phyloP scores from a whole-genome alignment of 2,113 vertebrate genomes.

The Synchiropus splendidus region DNA sequence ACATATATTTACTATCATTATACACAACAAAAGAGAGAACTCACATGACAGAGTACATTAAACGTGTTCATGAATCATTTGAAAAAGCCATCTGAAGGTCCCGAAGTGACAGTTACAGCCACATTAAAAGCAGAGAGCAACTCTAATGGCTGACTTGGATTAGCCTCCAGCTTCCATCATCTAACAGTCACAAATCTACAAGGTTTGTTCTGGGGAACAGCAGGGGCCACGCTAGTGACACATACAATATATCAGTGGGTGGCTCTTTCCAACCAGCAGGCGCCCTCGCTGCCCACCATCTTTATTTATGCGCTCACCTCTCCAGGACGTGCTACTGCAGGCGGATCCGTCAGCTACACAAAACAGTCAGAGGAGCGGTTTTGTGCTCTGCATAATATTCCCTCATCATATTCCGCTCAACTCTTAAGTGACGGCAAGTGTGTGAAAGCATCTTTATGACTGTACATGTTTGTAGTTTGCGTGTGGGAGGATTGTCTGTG shows the following conservation, averaged over 20 bases:
- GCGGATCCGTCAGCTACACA: slow-evolving; percentile 29
- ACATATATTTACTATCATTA: too few species aligned
- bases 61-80: too few species aligned
- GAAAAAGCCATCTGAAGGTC: too few species aligned
- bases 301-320: too few species aligned
- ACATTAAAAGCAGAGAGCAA: too few species aligned
- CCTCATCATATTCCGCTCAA: slow-evolving; percentile 26
- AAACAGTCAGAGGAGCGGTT: slow-evolving; percentile 12
- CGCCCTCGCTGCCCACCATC: slow-evolving; percentile 11
- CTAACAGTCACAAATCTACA: too few species aligned
- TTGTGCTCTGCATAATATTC: slow-evolving; percentile 13
- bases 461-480: slow-evolving; percentile 14
- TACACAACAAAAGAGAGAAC: too few species aligned
- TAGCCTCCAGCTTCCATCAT: too few species aligned
- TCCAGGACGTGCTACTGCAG: slow-evolving; percentile 11
- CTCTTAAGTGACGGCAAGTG: slow-evolving; percentile 16
- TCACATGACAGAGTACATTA: too few species aligned
- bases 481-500: slow-evolving; percentile 18
- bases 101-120: too few species aligned
- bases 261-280: slow-evolving; percentile 6
- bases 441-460: neutral
- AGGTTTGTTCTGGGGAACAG: neutral
- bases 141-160: too few species aligned
- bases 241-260: slow-evolving; percentile 10
- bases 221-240: slow-evolving; percentile 10